Percentiles rank a stretch among this genome's conserved stretches.
These are phyloP conservation scores for Cephus sareptanus DNA, from an alignment of 2,888 invertebrate genomes.

Conservation along the genomic window DNA sequence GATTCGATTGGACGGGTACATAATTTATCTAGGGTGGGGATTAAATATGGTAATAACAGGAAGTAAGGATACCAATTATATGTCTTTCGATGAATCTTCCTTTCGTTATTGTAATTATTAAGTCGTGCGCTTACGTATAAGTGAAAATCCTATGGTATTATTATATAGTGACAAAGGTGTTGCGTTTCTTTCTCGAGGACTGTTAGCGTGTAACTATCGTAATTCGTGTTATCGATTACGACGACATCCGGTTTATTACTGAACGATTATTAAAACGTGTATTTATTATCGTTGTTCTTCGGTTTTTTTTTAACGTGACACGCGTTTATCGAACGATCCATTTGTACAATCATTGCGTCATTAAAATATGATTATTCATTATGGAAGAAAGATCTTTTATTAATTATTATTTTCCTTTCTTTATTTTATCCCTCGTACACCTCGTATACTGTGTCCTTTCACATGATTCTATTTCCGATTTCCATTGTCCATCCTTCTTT, in stretches of 20 bases:
- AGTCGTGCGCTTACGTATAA: constrained; percentile 17
- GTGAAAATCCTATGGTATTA: too few species aligned
- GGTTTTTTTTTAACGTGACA: constrained; percentile 50
- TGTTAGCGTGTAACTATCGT: too few species aligned
- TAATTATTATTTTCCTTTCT: too few species aligned
- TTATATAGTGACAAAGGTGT: too few species aligned
- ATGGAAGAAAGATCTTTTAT: constrained; percentile 33
- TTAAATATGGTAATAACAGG: not conserved
- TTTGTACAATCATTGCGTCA: constrained; percentile 66
- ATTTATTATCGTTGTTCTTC: constrained; percentile 64
- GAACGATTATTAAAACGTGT: constrained; percentile 26
- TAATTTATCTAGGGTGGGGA: not conserved
- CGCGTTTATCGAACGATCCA: constrained; percentile 62
- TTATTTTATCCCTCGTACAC: too few species aligned
- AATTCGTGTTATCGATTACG: too few species aligned
- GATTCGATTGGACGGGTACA: not conserved
- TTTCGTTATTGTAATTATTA: constrained; percentile 39
- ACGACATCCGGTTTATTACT: too few species aligned
- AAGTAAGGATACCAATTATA: not conserved
- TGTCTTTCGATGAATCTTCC: constrained; percentile 31
- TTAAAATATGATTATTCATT: constrained; percentile 66
- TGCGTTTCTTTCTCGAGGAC: too few species aligned
- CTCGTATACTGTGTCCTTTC: too few species aligned
- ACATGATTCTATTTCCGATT: too few species aligned
- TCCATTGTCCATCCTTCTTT: too few species aligned